Evolutionary conservation across 2,797 vertebrate genomes (phyloP).

Genomic region (Platalea minor): DNA sequence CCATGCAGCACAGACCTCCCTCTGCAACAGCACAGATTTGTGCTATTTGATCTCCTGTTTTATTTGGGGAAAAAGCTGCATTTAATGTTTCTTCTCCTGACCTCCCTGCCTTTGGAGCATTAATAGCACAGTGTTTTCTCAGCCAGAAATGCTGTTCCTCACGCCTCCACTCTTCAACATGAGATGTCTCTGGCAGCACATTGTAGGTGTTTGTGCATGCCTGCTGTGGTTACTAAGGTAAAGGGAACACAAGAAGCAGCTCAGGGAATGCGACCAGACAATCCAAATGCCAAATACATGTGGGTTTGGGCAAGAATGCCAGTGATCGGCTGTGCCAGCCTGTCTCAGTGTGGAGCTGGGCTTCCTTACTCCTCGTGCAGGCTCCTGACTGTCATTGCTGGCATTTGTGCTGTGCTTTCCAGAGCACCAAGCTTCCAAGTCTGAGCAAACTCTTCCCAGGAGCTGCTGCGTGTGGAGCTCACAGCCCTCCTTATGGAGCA

Average conservation of each 20-base stretch:
- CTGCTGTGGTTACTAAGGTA: slow-evolving; percentile 38
- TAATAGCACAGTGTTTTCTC: slow-evolving; percentile 8
- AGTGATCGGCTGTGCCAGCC: neutral
- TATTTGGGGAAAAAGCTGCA: neutral
- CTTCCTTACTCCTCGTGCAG: neutral
- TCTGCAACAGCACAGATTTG: neutral
- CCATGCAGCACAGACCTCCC: neutral
- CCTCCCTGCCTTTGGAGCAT: neutral
- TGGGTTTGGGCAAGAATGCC: neutral
- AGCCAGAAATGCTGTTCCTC: slow-evolving; percentile 4
- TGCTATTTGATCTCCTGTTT: neutral
- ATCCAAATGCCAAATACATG: neutral
- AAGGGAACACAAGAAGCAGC: neutral
- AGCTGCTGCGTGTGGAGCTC: neutral
- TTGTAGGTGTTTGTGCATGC: slow-evolving; percentile 39
- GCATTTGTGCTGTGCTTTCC: neutral
- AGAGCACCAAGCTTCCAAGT: neutral
- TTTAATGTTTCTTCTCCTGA: neutral
- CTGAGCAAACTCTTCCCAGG: neutral
- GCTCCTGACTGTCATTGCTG: neutral
- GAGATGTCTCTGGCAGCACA: neutral
- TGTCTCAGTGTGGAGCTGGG: neutral
- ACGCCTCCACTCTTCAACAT: neutral
- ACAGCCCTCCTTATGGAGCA: neutral
- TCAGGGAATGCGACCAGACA: neutral